These are phyloP conservation scores for Hypolimnas misippus DNA, from an alignment of 2,888 invertebrate genomes.

Conservation along the genomic window DNA sequence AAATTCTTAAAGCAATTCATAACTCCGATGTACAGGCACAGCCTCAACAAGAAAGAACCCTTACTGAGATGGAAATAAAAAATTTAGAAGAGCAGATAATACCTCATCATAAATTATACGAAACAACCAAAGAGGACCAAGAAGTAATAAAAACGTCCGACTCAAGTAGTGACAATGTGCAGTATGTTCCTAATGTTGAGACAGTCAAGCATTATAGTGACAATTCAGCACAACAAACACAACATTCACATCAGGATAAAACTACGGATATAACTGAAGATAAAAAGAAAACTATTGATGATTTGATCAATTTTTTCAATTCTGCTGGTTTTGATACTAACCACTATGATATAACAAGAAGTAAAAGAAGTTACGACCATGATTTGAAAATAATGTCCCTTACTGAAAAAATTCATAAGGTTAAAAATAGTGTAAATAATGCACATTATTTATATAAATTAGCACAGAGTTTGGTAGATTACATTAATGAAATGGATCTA, in stretches of 20 bases:
- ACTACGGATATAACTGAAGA: conserved; percentile 55
- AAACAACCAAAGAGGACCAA: conserved; percentile 30
- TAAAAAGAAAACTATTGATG: conserved; percentile 74
- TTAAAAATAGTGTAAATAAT: conserved; percentile 61
- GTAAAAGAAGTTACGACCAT: conserved; percentile 61
- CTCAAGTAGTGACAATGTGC: conserved; percentile 43
- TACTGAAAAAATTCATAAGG: conserved; percentile 57
- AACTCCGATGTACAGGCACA: conserved; percentile 59
- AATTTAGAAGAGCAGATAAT: conserved; percentile 74
- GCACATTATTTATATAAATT: conserved; percentile 60
- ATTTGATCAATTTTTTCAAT: conserved; percentile 70
- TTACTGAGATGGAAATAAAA: conserved; percentile 65
- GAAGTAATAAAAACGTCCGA: conserved; percentile 35
- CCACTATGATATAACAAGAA: conserved; percentile 47
- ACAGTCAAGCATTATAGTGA: conserved; percentile 46
- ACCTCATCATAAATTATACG: conserved; percentile 50
- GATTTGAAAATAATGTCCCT: conserved; percentile 59
- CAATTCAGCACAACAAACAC: conserved; percentile 41
- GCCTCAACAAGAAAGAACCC: conserved; percentile 54
- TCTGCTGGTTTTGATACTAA: conserved; percentile 57
- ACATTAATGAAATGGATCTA: conserved; percentile 65
- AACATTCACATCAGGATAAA: conserved; percentile 37
- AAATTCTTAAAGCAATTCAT: conserved; percentile 62
- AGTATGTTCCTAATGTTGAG: conserved; percentile 49
- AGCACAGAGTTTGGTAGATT: conserved; percentile 62